phyloP scores from a whole-genome alignment of 2,888 invertebrate genomes.

The Meloe dianella region DNA sequence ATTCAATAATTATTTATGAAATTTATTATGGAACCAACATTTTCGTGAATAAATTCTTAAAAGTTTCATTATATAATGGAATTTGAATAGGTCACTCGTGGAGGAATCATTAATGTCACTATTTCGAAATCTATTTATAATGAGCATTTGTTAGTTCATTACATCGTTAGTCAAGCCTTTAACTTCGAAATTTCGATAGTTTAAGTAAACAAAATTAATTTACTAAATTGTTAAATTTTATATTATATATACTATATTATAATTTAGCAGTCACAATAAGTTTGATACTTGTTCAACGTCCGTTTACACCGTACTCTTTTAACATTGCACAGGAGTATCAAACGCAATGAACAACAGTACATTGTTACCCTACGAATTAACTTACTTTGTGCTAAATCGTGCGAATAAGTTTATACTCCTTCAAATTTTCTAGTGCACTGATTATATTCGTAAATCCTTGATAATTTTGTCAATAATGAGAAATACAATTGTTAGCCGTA shows the following conservation, averaged over 20 bases:
- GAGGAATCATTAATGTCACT: neutral
- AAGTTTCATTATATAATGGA: neutral
- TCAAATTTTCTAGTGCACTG: too few relatives aligned
- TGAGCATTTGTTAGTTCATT: neutral
- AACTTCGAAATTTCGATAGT: neutral
- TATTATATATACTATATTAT: neutral
- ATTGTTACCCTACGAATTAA: too few relatives aligned
- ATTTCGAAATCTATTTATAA: conserved; percentile 5
- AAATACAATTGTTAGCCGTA: too few relatives aligned
- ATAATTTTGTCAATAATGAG: too few relatives aligned
- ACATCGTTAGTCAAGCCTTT: conserved; percentile 2
- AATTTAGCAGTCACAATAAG: neutral
- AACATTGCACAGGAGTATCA: too few relatives aligned
- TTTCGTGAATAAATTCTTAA: neutral
- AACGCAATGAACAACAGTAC: too few relatives aligned
- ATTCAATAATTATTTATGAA: neutral
- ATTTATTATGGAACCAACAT: neutral
- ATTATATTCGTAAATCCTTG: too few relatives aligned
- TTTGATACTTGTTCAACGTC: neutral
- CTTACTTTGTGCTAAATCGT: too few relatives aligned
- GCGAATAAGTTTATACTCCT: too few relatives aligned
- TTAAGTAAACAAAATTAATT: neutral
- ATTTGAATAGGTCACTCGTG: neutral
- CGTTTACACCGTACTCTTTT: too few relatives aligned
- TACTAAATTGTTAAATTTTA: neutral